Evolutionary conservation across 2,113 vertebrate genomes (phyloP).

Genomic region (Suricata suricatta): DNA sequence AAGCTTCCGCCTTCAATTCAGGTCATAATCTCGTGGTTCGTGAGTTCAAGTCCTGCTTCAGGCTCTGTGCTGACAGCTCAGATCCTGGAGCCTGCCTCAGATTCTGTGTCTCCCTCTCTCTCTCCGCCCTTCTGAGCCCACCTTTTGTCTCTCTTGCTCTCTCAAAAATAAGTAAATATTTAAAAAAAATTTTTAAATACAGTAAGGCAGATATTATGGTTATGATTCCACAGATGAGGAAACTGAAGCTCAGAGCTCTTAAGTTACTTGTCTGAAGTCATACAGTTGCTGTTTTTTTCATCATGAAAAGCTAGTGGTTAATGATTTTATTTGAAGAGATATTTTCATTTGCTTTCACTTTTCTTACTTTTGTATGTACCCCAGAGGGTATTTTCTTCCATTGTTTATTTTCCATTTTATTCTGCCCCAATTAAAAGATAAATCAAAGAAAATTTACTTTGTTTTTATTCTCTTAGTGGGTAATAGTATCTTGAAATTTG

Average conservation of each 20-base stretch:
- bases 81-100: too few relatives aligned
- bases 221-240: not conserved
- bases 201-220: not conserved
- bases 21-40: too few relatives aligned
- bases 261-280: not conserved
- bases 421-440: not conserved
- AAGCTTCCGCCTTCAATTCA: too few relatives aligned
- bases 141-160: too few relatives aligned
- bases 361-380: not conserved
- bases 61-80: too few relatives aligned
- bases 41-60: too few relatives aligned
- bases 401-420: not conserved
- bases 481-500: slow-evolving; percentile 33
- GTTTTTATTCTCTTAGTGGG: not conserved
- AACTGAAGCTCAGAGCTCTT: not conserved
- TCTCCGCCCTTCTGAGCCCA: too few relatives aligned
- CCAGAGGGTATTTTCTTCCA: not conserved
- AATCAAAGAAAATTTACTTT: slow-evolving; percentile 26
- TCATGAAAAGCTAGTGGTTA: not conserved
- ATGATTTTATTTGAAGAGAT: not conserved
- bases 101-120: too few relatives aligned
- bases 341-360: not conserved
- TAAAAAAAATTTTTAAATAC: not conserved
- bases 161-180: not conserved
- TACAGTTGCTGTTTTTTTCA: not conserved